A percentile compares a stretch with the other conserved stretches of the same genome.
Evolutionary conservation across 2,113 vertebrate species (phyloP).

Genomic region (Podarcis cretensis): DNA sequence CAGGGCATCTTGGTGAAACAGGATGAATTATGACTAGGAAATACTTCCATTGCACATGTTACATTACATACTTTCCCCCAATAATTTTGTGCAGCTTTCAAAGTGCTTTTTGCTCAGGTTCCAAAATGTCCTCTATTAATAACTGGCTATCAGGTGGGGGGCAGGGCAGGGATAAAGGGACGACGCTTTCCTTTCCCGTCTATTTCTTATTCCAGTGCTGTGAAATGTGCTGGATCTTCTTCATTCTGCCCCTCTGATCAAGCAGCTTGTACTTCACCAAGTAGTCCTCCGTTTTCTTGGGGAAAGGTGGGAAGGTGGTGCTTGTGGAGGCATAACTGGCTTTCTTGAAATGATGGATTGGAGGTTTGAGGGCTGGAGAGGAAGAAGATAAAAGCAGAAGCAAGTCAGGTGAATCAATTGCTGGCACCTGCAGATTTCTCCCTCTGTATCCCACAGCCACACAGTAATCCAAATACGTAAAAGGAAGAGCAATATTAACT

Average conservation of each 20-base stretch:
- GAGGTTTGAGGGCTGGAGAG: slow-evolving; percentile 74
- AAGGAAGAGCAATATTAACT: neutral
- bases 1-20: neutral
- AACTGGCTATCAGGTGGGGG: neutral
- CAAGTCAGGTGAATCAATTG: neutral
- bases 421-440: neutral
- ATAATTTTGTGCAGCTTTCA: neutral
- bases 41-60: neutral
- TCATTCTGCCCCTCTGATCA: slow-evolving; percentile 87
- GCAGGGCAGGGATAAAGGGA: neutral
- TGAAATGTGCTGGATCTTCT: slow-evolving; percentile 88
- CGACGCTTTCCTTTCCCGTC: slow-evolving; percentile 12
- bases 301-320: slow-evolving; percentile 68
- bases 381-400: slow-evolving; percentile 57
- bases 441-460: too few relatives aligned
- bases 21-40: neutral
- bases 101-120: neutral
- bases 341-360: slow-evolving; percentile 77
- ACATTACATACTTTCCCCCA: slow-evolving; percentile 5
- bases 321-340: slow-evolving; percentile 79
- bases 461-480: neutral
- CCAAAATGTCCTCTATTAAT: neutral
- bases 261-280: slow-evolving; percentile 72
- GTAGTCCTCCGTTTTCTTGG: slow-evolving; percentile 76
- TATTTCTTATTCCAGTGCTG: slow-evolving; percentile 82